Evolutionary conservation across 2,113 vertebrate species (phyloP), one percentile per base, ranked within the genome.

Genomic region (Entomyzon cyanotis): DNA sequence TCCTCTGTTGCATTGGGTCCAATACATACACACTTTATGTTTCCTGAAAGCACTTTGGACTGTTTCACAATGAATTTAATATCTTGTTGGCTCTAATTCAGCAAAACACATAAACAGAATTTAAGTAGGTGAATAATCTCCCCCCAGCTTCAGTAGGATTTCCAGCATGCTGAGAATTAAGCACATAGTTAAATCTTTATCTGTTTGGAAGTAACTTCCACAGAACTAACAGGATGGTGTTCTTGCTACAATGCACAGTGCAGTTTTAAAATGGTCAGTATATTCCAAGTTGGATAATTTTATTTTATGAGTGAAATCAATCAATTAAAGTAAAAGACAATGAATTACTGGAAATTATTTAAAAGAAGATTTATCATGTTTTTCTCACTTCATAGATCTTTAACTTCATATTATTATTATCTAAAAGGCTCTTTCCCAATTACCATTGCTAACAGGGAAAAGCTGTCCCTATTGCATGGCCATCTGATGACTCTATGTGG

Each of bases 91-190:
- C 28, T 74, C 30, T 60, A 47, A 91, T 41, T 70, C 65, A 82
- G 58, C 21, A 79, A 83, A 96, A 87, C 21, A 41, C 37, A 89
- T 75, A 69, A 89, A 87, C 46, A 85, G 60, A 84, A 94, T 87
- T 71, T 89, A 89, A 89, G 86, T 15, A 80, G 27, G 42, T 69
- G 46, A 93, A 74, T 88, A 93, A 94, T 84, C 31, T 22, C 18
- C 31, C 28, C 49, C 62, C 60, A 86, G 67, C 44, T 82, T 79
- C 65, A 76, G n/a, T 31, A 75, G 41, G 37, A 56, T 89, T 82
- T 60, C 70, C 65, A 64, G 53, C 42, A 15, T 33, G 60, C 30
- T 83, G 82, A 83, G 93, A 96, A 86, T 85, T 69, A 77, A 83
- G 35, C 27, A 59, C 46, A 30, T 47, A 42, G 28, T 87, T 64